phyloP scores from a whole-genome alignment of 2,888 invertebrate genomes.

The Xanthorhoe spadicearia region DNA sequence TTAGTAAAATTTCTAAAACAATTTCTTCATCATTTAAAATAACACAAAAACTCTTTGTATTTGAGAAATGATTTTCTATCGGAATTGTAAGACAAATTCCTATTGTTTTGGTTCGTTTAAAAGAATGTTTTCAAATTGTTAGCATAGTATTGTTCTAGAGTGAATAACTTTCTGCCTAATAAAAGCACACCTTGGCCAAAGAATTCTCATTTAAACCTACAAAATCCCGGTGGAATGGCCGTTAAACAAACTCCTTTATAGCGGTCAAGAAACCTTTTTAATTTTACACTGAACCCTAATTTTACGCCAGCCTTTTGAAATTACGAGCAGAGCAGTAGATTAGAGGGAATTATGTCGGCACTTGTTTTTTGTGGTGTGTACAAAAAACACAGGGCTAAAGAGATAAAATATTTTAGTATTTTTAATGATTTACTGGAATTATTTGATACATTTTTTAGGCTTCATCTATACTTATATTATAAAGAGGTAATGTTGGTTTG shows the following conservation, averaged over 20 bases:
- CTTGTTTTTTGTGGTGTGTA: slow-evolving; percentile 17
- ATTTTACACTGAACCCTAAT: slow-evolving; percentile 39
- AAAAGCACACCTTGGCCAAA: slow-evolving; percentile 40
- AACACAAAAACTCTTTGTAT: not conserved
- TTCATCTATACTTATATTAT: too few relatives aligned
- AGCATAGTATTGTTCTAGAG: not conserved
- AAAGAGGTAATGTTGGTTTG: too few relatives aligned
- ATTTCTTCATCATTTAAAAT: not conserved
- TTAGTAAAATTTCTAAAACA: not conserved
- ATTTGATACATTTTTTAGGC: too few relatives aligned
- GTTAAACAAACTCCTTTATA: slow-evolving; percentile 40
- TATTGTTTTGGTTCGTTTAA: not conserved
- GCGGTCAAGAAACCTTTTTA: slow-evolving; percentile 38
- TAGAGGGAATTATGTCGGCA: slow-evolving; percentile 28
- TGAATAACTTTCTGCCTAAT: slow-evolving; percentile 32
- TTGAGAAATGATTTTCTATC: not conserved
- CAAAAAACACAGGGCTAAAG: not conserved
- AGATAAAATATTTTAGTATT: too few relatives aligned
- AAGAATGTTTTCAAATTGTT: not conserved
- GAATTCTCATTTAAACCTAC: slow-evolving; percentile 54
- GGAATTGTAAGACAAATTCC: not conserved
- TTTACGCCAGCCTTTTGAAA: slow-evolving; percentile 40
- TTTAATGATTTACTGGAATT: not conserved
- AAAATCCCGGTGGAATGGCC: slow-evolving; percentile 48
- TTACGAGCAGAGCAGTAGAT: slow-evolving; percentile 34